Conservation (phyloP, 2,888 invertebrate genomes). For the Trisateles emortualis region DNA sequence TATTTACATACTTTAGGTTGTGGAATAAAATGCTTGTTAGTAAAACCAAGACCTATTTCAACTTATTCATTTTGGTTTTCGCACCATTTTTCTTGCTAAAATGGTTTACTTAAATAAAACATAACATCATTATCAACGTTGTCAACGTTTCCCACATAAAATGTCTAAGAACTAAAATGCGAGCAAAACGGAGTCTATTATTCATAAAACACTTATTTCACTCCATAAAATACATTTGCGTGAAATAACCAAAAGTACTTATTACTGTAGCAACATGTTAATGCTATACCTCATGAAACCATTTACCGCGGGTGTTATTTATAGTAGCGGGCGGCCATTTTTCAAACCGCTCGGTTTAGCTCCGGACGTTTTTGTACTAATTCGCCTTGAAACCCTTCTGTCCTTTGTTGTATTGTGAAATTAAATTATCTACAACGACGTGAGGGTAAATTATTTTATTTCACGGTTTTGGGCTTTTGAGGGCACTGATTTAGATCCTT, state of each 20-base stretch:
- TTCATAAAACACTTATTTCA: not conserved
- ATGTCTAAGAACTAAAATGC: not conserved
- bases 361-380: conserved; percentile 47
- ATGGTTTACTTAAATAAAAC: too few relatives aligned
- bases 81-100: too few relatives aligned
- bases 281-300: conserved; percentile 16
- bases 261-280: conserved; percentile 37
- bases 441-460: conserved; percentile 22
- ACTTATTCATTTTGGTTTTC: too few relatives aligned
- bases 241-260: conserved; percentile 18
- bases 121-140: too few relatives aligned
- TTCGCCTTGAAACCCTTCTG: conserved; percentile 45
- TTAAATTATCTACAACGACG: conserved; percentile 49
- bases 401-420: conserved; percentile 56
- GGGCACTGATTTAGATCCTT: conserved; percentile 1
- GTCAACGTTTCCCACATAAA: not conserved
- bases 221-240: not conserved
- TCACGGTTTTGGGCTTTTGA: conserved; percentile 1
- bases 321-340: conserved; percentile 43
- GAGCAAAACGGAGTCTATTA: not conserved
- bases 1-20: too few relatives aligned
- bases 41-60: too few relatives aligned
- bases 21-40: too few relatives aligned
- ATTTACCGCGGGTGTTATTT: conserved; percentile 43
- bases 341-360: conserved; percentile 42